Conservation (phyloP, 2,113 vertebrate species). For the Charadrius vociferus region DNA sequence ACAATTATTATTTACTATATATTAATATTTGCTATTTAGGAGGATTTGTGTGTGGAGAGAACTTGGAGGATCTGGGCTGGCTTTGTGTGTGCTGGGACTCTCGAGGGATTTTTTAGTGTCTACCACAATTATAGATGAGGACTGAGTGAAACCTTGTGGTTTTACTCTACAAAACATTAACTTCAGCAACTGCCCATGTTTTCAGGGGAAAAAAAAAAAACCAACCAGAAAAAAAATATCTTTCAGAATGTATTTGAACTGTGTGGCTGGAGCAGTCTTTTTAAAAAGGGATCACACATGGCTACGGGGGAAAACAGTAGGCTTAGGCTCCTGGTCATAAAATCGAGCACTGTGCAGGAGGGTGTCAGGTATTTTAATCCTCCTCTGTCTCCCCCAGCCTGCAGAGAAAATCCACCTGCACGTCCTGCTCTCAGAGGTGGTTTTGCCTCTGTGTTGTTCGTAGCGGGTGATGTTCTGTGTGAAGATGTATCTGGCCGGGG, state of each 20-base stretch:
- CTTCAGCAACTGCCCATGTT: not conserved
- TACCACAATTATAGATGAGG: constrained; percentile 43
- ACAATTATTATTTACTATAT: constrained; percentile 36
- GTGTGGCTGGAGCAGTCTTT: not conserved
- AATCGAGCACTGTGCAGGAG: not conserved
- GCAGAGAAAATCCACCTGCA: not conserved
- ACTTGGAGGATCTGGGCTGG: constrained; percentile 11
- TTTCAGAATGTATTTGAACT: not conserved
- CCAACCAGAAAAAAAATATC: not conserved
- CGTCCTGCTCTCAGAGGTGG: not conserved
- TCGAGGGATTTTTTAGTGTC: constrained; percentile 10
- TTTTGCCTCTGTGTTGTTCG: not conserved
- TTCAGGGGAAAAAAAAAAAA: not conserved
- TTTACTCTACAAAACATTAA: constrained; percentile 18
- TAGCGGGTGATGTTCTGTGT: not conserved
- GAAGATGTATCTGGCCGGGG: not conserved
- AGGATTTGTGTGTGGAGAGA: not conserved
- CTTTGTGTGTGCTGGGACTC: not conserved
- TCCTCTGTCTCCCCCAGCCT: not conserved
- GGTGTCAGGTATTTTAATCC: not conserved
- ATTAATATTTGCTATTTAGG: constrained; percentile 31
- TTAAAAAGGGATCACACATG: not conserved
- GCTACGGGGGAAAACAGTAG: not conserved
- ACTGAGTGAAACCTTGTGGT: constrained; percentile 44
- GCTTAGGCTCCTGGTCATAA: not conserved